Base-by-base conservation (phyloP, 1,140 invertebrate species). In the Armadillidium nasatum region DNA sequence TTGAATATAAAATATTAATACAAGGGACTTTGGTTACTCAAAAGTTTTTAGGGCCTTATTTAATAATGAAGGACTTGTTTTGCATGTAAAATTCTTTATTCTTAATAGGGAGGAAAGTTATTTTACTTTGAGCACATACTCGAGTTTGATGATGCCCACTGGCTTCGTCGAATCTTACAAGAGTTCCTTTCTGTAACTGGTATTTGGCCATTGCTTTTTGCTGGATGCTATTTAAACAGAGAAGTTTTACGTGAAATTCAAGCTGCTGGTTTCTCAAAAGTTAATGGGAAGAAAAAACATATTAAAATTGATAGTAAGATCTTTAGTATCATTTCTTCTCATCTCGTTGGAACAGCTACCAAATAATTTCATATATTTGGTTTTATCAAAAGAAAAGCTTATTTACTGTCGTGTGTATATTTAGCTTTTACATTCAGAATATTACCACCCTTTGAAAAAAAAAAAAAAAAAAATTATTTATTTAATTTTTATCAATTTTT, bases 91-190 rank as follows among this genome's bases (percentile, higher is more conserved):
- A 33, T 33, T 33, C 1, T 33, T 33, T 33, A 3, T 33, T 33
- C 6, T 33, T 33, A 6, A 33, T 50, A 84, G 83, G 83, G 82
- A 66, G 83, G 83, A 11, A 80, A 80, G 72, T 83, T 80, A 50
- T 82, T 82, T 69, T 84, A 76, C 60, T 66, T 83, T 72, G 83
- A 84, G 71, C 83, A 84, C 71, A 78, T 83, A 0, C 45, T 74
- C 43, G 79, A 81, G 3, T 72, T 70, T 13, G 74, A 76, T 68
- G 50, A 77, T 7, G 76, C 13, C 10, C 69, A 76, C 33, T n/a
- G 70, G 10, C 23, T 66, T 7, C 75, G 71, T 7, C 10, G 21
- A 1, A 43, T 21, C 43, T 0, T 76, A 1, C 75, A 76, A 70
- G 7, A 43, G 21, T 6, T 72, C 19, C 54, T 76, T 10, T 60